phyloP scores from a whole-genome alignment of 2,888 invertebrate genomes.

The Mythimna ferrago region DNA sequence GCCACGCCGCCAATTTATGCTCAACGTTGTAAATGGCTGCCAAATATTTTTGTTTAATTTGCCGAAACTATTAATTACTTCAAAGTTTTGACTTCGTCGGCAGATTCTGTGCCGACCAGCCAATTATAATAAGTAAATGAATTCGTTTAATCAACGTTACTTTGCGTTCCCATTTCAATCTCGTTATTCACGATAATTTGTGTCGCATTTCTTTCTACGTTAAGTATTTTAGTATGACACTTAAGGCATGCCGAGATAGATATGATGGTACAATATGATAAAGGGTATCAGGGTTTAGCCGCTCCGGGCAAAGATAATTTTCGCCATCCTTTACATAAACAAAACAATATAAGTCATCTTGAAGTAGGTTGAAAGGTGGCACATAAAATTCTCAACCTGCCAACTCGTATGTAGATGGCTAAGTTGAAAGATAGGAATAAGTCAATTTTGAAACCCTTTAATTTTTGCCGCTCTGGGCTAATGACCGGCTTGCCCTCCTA shows the following conservation, averaged over 20 bases:
- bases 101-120: conserved; percentile 29
- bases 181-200: neutral
- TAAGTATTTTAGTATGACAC: conserved; percentile 9
- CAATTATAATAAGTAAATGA: conserved; percentile 47
- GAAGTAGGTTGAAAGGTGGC: too few species aligned
- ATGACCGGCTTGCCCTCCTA: too few species aligned
- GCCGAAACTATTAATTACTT: conserved; percentile 55
- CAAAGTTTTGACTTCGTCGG: conserved; percentile 33
- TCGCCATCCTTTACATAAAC: too few species aligned
- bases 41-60: conserved; percentile 54
- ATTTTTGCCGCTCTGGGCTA: too few species aligned
- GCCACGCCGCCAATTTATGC: conserved; percentile 25
- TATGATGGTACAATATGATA: too few species aligned
- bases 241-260: neutral
- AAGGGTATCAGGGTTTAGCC: too few species aligned
- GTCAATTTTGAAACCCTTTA: too few species aligned
- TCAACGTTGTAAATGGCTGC: conserved; percentile 25
- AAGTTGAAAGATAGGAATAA: too few species aligned
- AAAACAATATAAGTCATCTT: too few species aligned
- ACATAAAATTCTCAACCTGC: too few species aligned
- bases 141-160: conserved; percentile 31
- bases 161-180: conserved; percentile 17
- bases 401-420: too few species aligned
- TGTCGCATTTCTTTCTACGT: conserved; percentile 8
- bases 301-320: too few species aligned